Evolutionary conservation across 2,888 invertebrate genomes (phyloP), one percentile per base, ranked within the genome.

Genomic region (Chrysotoxum bicinctum): DNA sequence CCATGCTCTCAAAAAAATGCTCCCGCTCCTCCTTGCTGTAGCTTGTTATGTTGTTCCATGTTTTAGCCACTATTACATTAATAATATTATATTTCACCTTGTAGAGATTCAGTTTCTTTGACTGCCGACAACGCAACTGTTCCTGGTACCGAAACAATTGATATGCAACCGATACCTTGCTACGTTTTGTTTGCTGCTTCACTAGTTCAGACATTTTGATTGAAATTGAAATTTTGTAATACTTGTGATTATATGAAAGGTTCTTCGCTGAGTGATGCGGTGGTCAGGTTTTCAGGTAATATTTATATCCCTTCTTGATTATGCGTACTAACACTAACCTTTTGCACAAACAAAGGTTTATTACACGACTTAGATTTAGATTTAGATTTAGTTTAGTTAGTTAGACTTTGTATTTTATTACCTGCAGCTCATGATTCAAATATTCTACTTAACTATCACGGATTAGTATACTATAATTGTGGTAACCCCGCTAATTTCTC

Each of bases 11-110:
- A 10, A 70, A 19, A 8, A 77, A n/a, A 37, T 70, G 43, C 12
- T 62, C 26, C n/a, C 54, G 35, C 19, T 70, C 77, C n/a, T 70
- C 77, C 35, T 70, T 62, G 14, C 19, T 70, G 5, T 70, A 77
- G 52, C 40, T 35, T 0, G 16, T 40, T 10, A 77, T 62, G 8
- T 70, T 58, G 8, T 56, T 26, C 62, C 60, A 70, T 19, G 77
- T 62, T 3, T 6, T 69, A 0, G 37, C 52, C 0, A 77, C 77
- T 0, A 77, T 16, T 7, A 23, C 23, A 23, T 43, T 77, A 14
- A 56, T 68, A 0, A 76, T 19, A 14, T 37, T 56, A 37, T 73
- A 79, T 21, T 79, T 79, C 0, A 26, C 50, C 1, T 10, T 50
- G 1, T 35, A 35, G 0, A 60, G 16, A 2, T 58, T 79, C 0